A percentile compares a stretch with the other conserved stretches of the same genome.
Evolutionary conservation across 2,113 vertebrate genomes (phyloP).

Genomic region (Dasyurus viverrinus): DNA sequence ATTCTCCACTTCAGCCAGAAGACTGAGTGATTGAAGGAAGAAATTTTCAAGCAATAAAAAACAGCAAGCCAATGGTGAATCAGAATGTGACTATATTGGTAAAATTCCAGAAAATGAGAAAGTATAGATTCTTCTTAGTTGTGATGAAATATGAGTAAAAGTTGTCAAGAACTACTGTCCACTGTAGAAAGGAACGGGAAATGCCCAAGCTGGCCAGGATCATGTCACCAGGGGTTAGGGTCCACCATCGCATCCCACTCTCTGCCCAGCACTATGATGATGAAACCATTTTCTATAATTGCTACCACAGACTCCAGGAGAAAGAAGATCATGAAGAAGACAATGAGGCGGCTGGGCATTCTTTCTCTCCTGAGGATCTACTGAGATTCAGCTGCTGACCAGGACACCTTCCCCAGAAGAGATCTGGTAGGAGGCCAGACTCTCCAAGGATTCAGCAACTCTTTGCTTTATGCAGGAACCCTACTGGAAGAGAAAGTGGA

Average conservation of each 20-base stretch:
- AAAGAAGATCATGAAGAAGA: conserved; percentile 38
- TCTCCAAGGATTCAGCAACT: not conserved
- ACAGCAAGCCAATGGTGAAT: conserved; percentile 45
- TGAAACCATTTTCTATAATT: conserved; percentile 58
- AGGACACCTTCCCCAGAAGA: not conserved
- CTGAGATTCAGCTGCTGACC: not conserved
- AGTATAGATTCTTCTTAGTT: fast-evolving
- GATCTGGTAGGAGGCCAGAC: not conserved
- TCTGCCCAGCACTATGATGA: not conserved
- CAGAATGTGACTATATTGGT: conserved; percentile 22
- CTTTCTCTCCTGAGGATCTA: not conserved
- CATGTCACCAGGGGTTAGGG: not conserved
- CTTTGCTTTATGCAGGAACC: conserved; percentile 1
- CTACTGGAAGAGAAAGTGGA: not conserved
- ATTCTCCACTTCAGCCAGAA: conserved; percentile 60
- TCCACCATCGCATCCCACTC: not conserved
- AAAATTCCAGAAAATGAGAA: conserved; percentile 22
- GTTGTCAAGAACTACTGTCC: not conserved
- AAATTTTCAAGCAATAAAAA: conserved; percentile 62
- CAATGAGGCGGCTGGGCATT: not conserved
- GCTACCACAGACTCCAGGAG: not conserved
- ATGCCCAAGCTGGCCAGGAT: conserved; percentile 23
- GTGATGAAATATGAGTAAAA: not conserved
- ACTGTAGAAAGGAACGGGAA: conserved; percentile 48
- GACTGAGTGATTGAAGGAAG: conserved; percentile 38